phyloP scores from a whole-genome alignment of 2,113 vertebrate genomes.

The Gobius niger region DNA sequence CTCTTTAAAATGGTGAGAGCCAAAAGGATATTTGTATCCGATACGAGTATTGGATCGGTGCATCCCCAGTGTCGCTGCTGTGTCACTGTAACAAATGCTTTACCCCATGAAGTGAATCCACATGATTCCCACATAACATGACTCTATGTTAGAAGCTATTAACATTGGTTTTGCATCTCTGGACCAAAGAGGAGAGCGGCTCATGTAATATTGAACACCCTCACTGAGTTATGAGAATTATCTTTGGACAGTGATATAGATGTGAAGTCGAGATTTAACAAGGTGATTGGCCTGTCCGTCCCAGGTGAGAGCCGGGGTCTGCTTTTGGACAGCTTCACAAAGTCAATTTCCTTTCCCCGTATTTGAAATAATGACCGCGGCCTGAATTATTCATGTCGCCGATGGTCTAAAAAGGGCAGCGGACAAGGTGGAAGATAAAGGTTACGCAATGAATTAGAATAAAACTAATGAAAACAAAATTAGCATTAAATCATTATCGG shows the following conservation, averaged over 20 bases:
- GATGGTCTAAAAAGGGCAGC: constrained; percentile 3
- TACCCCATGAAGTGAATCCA: too few species aligned
- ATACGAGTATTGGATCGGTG: too few species aligned
- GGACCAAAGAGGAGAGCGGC: background rate
- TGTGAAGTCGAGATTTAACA: constrained; percentile 7
- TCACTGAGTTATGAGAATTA: constrained; percentile 1
- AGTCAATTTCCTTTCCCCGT: constrained; percentile 7
- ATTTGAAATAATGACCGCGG: constrained; percentile 6
- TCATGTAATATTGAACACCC: constrained; percentile 4
- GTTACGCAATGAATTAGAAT: background rate
- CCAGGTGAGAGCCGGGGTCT: constrained; percentile 1
- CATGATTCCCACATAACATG: too few species aligned
- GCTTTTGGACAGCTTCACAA: constrained; percentile 3
- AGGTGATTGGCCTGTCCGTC: constrained; percentile 9
- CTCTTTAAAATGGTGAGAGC: too few species aligned
- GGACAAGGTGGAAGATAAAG: constrained; percentile 8
- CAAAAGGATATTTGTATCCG: too few species aligned
- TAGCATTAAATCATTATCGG: background rate
- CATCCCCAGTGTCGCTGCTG: too few species aligned
- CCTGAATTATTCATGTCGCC: constrained; percentile 8
- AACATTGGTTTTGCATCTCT: background rate
- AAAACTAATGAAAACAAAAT: background rate
- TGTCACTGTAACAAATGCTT: too few species aligned
- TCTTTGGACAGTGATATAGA: background rate
- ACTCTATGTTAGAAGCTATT: background rate